These are phyloP conservation scores for Heliconius hewitsoni DNA, from an alignment of 1,140 invertebrate genomes.

Conservation along the genomic window DNA sequence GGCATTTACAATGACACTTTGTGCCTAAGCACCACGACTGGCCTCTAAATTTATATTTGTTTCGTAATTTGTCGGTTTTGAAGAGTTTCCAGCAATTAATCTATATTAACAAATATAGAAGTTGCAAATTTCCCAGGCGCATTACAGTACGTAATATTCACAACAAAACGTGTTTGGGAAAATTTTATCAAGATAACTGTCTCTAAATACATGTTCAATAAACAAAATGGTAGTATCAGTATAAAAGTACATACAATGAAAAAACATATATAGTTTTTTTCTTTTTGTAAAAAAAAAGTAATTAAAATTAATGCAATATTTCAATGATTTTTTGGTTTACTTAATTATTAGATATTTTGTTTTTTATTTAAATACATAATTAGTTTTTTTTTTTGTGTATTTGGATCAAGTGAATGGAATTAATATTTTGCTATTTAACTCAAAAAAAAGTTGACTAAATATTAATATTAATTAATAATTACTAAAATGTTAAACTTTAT, in stretches of 20 bases:
- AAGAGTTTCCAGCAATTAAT: background rate
- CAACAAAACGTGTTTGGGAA: constrained; percentile 3
- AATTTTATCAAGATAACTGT: constrained; percentile 9
- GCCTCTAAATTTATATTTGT: too few species aligned
- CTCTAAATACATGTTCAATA: background rate
- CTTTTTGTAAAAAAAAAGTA: too few species aligned
- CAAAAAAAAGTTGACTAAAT: too few species aligned
- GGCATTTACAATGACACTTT: too few species aligned
- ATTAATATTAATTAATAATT: too few species aligned
- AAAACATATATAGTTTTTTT: background rate
- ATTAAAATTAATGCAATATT: too few species aligned
- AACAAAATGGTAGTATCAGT: background rate
- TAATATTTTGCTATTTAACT: background rate
- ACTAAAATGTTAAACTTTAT: too few species aligned
- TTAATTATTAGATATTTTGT: too few species aligned
- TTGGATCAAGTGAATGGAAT: background rate
- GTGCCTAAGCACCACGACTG: too few species aligned
- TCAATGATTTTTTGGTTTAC: too few species aligned
- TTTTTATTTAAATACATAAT: too few species aligned
- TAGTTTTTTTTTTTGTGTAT: background rate
- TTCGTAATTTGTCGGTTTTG: background rate
- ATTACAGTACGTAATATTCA: background rate
- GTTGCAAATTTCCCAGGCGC: constrained; percentile 2
- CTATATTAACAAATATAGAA: background rate
- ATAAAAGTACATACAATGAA: background rate